These are phyloP conservation scores for Ectropis grisescens DNA, from an alignment of 1,140 invertebrate species.

Conservation along the genomic window DNA sequence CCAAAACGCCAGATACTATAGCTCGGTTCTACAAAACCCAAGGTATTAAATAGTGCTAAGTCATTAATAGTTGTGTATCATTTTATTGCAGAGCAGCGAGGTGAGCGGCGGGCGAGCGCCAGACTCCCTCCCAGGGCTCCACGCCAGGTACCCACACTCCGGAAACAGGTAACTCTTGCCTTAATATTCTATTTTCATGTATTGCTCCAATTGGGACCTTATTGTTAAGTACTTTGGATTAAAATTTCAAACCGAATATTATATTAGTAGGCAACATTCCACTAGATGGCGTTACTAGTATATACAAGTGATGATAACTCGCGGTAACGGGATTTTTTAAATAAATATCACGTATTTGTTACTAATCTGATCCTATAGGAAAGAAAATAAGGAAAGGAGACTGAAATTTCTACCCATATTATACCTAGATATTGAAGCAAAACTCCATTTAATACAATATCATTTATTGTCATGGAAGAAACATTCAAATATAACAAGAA, in stretches of 20 bases:
- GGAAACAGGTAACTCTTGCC: slow-evolving; percentile 31
- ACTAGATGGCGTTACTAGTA: not conserved
- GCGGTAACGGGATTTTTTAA: not conserved
- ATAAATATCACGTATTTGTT: not conserved
- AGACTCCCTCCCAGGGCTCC: slow-evolving; percentile 56
- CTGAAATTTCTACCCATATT: too few species aligned
- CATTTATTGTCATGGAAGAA: too few species aligned
- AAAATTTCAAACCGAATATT: not conserved
- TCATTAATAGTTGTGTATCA: not conserved
- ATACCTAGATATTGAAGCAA: too few species aligned
- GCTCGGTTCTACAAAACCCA: not conserved
- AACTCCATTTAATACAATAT: too few species aligned
- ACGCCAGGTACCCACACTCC: slow-evolving; percentile 45
- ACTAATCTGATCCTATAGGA: too few species aligned
- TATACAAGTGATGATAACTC: too few species aligned
- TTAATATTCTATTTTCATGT: not conserved
- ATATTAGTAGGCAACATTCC: not conserved
- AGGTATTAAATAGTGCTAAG: not conserved
- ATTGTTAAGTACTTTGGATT: not conserved
- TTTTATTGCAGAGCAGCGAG: slow-evolving; percentile 58
- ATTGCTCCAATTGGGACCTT: not conserved
- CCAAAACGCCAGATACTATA: not conserved
- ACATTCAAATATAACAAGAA: too few species aligned
- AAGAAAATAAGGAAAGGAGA: too few species aligned
- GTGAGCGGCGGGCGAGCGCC: slow-evolving; percentile 45